A percentile compares a stretch with the other conserved stretches of the same genome.
Conservation (phyloP, 2,888 invertebrate species). For the Hypena proboscidalis region DNA sequence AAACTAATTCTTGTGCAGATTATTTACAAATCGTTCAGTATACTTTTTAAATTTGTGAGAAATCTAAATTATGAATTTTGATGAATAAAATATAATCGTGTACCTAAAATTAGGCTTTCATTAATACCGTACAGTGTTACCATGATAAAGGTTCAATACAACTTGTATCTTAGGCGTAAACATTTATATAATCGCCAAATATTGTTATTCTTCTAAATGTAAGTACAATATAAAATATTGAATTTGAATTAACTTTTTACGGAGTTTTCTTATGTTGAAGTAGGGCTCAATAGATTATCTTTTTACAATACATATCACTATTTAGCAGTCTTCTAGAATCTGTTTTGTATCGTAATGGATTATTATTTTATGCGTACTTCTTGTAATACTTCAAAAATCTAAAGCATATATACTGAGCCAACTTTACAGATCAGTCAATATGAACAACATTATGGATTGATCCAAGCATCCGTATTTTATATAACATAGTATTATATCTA, state of each 20-base stretch:
- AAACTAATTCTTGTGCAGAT: not conserved
- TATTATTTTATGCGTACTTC: not conserved
- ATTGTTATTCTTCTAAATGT: constrained; percentile 16
- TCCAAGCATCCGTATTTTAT: too few species aligned
- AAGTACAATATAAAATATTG: constrained; percentile 1
- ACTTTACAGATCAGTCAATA: too few species aligned
- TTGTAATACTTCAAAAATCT: too few species aligned
- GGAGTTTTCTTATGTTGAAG: constrained; percentile 2
- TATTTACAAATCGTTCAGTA: too few species aligned
- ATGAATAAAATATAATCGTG: not conserved
- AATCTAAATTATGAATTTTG: too few species aligned
- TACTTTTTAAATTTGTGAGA: too few species aligned
- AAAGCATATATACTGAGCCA: too few species aligned
- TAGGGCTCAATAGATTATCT: constrained; percentile 8
- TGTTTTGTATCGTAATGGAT: not conserved
- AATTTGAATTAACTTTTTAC: constrained; percentile 15
- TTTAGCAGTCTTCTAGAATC: not conserved
- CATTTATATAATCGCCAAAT: constrained; percentile 29
- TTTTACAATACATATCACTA: constrained; percentile 23
- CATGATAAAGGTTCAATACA: not conserved
- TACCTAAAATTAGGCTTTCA: not conserved
- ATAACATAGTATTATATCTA: too few species aligned
- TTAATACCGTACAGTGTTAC: not conserved
- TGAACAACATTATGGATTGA: too few species aligned
- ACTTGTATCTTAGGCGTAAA: not conserved